Conservation (phyloP, 2,797 vertebrate species). For the Phalloptychus januarius region DNA sequence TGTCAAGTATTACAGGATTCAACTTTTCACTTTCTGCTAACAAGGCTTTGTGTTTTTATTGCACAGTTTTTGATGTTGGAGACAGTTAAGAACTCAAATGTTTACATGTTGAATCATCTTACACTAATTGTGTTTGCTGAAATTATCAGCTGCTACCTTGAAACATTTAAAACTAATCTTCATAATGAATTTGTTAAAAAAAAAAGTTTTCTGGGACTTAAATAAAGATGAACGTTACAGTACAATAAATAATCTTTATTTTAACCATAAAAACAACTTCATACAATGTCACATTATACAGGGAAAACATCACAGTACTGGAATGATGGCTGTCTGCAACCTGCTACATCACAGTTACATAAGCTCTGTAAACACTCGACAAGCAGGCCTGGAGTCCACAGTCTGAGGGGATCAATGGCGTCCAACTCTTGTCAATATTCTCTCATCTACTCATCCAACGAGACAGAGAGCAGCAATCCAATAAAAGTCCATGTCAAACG, state of each 20-base stretch:
- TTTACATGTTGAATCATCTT: conserved; percentile 1
- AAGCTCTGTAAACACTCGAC: conserved; percentile 52
- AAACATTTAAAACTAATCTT: conserved; percentile 16
- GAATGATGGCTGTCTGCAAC: neutral
- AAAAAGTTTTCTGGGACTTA: neutral
- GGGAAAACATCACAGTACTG: conserved; percentile 23
- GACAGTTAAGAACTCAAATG: neutral
- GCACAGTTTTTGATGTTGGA: neutral
- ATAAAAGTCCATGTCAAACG: conserved; percentile 32
- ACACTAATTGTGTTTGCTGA: conserved; percentile 1
- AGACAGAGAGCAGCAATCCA: conserved; percentile 27
- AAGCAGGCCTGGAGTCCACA: conserved; percentile 24
- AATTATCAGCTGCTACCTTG: conserved; percentile 8
- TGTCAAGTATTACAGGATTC: neutral
- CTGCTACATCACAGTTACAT: neutral
- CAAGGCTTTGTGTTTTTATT: neutral
- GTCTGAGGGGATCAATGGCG: conserved; percentile 7
- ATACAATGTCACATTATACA: conserved; percentile 42
- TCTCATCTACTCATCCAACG: conserved; percentile 27
- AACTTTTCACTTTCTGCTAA: neutral
- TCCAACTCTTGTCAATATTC: conserved; percentile 37
- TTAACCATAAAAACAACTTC: conserved; percentile 47
- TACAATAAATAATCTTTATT: conserved; percentile 70
- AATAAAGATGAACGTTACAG: neutral
- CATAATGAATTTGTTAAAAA: conserved; percentile 16